Conservation (phyloP, 2,113 vertebrate species). For the Telmatochromis sp. region DNA sequence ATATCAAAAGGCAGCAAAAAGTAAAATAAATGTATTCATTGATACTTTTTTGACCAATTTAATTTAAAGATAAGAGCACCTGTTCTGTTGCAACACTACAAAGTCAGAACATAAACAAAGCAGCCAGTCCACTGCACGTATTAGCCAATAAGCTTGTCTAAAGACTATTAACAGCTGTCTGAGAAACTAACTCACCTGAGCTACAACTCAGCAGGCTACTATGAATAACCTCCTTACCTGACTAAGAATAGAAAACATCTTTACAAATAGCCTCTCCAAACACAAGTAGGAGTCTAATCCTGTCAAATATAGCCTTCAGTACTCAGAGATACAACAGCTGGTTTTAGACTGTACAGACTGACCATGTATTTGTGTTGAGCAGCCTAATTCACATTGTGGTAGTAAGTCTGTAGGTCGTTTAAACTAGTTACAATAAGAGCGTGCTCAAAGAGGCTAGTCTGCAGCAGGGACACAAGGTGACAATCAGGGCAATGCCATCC, state of each 20-base stretch:
- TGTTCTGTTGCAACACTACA: neutral
- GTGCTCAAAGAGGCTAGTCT: neutral
- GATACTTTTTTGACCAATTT: neutral
- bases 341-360: constrained; percentile 9
- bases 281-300: constrained; percentile 24
- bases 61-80: neutral
- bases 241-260: constrained; percentile 46
- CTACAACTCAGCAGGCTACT: constrained; percentile 7
- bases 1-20: neutral
- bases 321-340: neutral
- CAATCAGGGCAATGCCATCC: neutral
- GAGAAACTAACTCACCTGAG: constrained; percentile 1
- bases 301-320: neutral
- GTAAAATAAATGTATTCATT: neutral
- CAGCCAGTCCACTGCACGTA: neutral
- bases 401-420: neutral
- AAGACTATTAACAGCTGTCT: constrained; percentile 33
- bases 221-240: constrained; percentile 37
- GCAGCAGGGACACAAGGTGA: neutral
- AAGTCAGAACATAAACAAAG: neutral
- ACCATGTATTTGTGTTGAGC: neutral
- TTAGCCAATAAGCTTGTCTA: constrained; percentile 7
- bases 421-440: neutral
- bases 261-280: constrained; percentile 28
- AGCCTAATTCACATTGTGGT: neutral